phyloP scores from a whole-genome alignment of 1,140 invertebrate species.

The Drosophila insularis region DNA sequence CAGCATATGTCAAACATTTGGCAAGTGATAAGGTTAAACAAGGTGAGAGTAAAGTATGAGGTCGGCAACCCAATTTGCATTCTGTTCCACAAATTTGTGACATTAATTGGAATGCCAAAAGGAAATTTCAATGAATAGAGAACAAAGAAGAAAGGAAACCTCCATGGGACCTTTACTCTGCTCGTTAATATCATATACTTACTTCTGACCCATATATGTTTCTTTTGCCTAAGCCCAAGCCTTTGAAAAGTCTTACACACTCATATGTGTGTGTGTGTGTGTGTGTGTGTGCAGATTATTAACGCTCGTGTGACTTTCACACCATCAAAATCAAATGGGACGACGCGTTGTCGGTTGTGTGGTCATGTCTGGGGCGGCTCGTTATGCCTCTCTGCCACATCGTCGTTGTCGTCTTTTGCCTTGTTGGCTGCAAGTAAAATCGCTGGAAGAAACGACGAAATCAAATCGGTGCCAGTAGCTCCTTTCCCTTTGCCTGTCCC shows the following conservation, averaged over 20 bases:
- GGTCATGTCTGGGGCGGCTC: conserved; percentile 38
- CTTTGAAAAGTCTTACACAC: background rate
- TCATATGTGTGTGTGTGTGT: conserved; percentile 13
- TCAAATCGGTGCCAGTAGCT: conserved; percentile 41
- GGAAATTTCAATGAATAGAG: background rate
- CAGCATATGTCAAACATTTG: background rate
- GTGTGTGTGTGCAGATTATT: conserved; percentile 43
- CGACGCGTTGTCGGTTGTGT: conserved; percentile 36
- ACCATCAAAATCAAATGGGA: conserved; percentile 62
- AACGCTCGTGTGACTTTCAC: conserved; percentile 59
- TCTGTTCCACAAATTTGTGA: background rate
- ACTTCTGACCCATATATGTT: conserved; percentile 7
- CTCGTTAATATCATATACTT: conserved; percentile 7
- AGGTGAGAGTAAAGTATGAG: background rate
- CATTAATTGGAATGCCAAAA: conserved; percentile 2
- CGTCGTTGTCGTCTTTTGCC: conserved; percentile 29
- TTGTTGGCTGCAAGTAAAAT: conserved; percentile 50
- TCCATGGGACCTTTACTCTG: background rate
- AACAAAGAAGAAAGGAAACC: background rate
- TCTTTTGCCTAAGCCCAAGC: background rate
- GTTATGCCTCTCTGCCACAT: conserved; percentile 4
- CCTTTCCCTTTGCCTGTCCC: conserved; percentile 8
- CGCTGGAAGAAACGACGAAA: conserved; percentile 55
- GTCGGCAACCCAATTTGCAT: background rate
- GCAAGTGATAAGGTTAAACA: background rate